These are phyloP conservation scores for Anabacerthia variegaticeps DNA, from an alignment of 2,797 vertebrate species.

Conservation along the genomic window DNA sequence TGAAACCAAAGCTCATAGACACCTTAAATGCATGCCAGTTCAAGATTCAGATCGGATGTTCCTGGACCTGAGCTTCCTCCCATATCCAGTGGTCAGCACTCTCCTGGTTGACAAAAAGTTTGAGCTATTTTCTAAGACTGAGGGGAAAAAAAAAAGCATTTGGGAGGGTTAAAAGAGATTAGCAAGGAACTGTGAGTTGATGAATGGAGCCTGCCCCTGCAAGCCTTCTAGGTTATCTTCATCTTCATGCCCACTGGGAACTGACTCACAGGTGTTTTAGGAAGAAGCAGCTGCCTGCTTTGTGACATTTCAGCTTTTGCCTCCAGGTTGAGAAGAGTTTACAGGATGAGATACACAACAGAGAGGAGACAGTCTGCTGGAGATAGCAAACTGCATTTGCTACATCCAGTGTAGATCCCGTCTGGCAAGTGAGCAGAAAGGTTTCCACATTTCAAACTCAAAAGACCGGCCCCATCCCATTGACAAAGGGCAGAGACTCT, in stretches of 20 bases:
- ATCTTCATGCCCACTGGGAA: slow-evolving; percentile 62
- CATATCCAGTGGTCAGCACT: neutral
- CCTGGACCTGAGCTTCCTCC: neutral
- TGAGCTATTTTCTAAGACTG: neutral
- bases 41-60: neutral
- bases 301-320: slow-evolving; percentile 57
- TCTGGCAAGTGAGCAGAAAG: neutral
- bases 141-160: neutral
- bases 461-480: neutral
- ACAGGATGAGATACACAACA: neutral
- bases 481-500: neutral
- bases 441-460: neutral
- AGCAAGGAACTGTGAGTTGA: neutral
- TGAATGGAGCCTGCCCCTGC: slow-evolving; percentile 34
- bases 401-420: neutral
- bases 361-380: slow-evolving; percentile 44
- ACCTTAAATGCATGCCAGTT: neutral
- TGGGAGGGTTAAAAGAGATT: slow-evolving; percentile 19
- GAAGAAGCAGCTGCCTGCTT: slow-evolving; percentile 60
- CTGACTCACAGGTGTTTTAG: slow-evolving; percentile 66
- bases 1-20: neutral
- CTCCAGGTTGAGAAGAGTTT: slow-evolving; percentile 49
- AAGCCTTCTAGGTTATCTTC: slow-evolving; percentile 60
- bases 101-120: neutral
- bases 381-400: slow-evolving; percentile 49